Conservation (phyloP, 2,113 vertebrate genomes). For the Anthoscopus minutus region DNA sequence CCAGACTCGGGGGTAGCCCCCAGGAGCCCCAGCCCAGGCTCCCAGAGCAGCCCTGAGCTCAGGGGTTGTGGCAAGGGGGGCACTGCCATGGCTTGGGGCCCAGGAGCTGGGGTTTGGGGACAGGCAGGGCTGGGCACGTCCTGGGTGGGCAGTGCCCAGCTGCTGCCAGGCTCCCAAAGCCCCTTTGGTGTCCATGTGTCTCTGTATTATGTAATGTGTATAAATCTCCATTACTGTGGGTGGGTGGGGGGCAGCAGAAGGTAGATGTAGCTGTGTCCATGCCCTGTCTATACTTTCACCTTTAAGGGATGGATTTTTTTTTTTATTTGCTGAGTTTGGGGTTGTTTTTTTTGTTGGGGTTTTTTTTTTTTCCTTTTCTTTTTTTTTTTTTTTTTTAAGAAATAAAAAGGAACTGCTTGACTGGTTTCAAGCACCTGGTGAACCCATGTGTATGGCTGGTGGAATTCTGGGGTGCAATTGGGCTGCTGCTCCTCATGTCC, state of each 20-base stretch:
- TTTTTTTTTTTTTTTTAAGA: neutral
- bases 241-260: neutral
- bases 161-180: neutral
- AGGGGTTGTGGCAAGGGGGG: neutral
- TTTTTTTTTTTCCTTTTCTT: accelerated
- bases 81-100: too few relatives aligned
- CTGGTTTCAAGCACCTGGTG: constrained; percentile 77
- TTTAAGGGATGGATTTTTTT: constrained; percentile 18
- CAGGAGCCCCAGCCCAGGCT: neutral
- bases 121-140: neutral
- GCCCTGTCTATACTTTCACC: constrained; percentile 54
- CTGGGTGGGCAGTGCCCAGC: neutral
- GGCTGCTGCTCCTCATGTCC: neutral
- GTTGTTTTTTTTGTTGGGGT: neutral
- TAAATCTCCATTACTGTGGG: constrained; percentile 45
- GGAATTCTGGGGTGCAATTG: neutral
- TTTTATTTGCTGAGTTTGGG: neutral
- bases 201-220: constrained; percentile 1
- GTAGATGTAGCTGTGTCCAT: constrained; percentile 71
- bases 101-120: neutral
- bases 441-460: neutral
- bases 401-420: constrained; percentile 72
- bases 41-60: neutral
- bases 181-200: neutral
- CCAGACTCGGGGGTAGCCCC: neutral